Evolutionary conservation across 1,140 invertebrate species (phyloP), one percentile per base, ranked within the genome.

Genomic region (Drosophila truncata): DNA sequence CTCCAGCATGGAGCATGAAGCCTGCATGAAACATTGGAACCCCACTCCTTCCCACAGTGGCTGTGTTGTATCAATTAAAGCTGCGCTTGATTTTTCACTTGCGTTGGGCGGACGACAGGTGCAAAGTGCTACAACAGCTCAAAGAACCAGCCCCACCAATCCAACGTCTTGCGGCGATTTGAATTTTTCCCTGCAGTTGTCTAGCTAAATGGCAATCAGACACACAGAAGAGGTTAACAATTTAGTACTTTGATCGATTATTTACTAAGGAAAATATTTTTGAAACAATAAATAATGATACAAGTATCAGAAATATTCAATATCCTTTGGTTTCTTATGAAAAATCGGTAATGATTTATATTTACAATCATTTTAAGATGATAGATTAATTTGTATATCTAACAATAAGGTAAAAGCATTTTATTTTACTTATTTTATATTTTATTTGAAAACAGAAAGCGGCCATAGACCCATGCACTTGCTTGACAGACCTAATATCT

Each of bases 71-170:
- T 90, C 85, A 88, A 88, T 88, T 88, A 90, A 90, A 85, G 85
- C 82, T 90, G 85, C 35, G 84, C 85, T 88, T 81, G 84, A 90
- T 78, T 88, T 72, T 88, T 90, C 81, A 90, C 85, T 90, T 90
- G 85, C 84, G 74, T 81, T 81, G 85, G 76, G 67, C 67, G 77
- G 85, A 79, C 86, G 81, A 85, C 85, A 90, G 85, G 85, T 90
- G 85, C 85, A 90, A 90, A 90, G 87, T 90, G 81, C 70, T 84
- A 62, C 77, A 87, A 79, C 80, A 74, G 64, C 84, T 84, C 75
- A 84, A 52, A 67, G 42, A 81, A 69, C 39, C 65, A 44, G 71
- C 41, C 60, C 16, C 72, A 58, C 47, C 47, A 77, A 42, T 35
- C 31, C 50, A 10, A 49, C 46, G 63, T 31, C 35, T 47, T 10